phyloP scores from a whole-genome alignment of 2,888 invertebrate genomes.

The Luperina nickerlii region DNA sequence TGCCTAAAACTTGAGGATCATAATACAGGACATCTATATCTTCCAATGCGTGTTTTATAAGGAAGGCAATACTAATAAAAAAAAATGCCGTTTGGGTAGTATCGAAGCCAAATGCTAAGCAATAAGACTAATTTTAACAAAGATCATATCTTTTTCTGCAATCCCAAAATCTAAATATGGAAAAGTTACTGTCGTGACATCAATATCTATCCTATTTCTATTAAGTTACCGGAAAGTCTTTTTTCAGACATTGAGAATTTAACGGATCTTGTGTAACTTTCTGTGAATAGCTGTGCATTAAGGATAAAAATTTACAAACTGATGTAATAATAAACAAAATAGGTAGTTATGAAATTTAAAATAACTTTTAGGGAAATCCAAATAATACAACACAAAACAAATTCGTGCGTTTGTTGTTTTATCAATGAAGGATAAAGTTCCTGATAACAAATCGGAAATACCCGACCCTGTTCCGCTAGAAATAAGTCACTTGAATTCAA shows the following conservation, averaged over 20 bases:
- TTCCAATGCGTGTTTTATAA: neutral
- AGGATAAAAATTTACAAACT: no score
- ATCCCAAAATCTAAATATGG: slow-evolving; percentile 32
- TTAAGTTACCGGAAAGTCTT: neutral
- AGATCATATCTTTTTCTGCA: slow-evolving; percentile 20
- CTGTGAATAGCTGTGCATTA: neutral
- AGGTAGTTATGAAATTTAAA: neutral
- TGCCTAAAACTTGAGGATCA: neutral
- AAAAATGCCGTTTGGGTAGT: neutral
- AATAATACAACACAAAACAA: neutral
- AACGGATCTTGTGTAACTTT: neutral
- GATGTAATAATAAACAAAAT: neutral
- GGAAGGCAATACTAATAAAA: neutral
- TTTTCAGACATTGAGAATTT: neutral
- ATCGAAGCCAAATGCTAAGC: neutral
- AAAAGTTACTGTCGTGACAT: slow-evolving; percentile 14
- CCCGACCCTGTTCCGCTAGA: neutral
- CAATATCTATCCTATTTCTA: neutral
- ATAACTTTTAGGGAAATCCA: slow-evolving; percentile 18
- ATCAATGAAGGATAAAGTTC: slow-evolving; percentile 25
- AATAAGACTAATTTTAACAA: slow-evolving; percentile 8
- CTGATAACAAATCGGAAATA: slow-evolving; percentile 30
- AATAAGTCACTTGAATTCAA: neutral
- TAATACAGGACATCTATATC: neutral
- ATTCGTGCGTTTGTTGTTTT: slow-evolving; percentile 9